Percentiles rank a stretch among this genome's conserved stretches.
Conservation (phyloP, 2,888 invertebrate genomes). For the Cremastinae sp. region DNA sequence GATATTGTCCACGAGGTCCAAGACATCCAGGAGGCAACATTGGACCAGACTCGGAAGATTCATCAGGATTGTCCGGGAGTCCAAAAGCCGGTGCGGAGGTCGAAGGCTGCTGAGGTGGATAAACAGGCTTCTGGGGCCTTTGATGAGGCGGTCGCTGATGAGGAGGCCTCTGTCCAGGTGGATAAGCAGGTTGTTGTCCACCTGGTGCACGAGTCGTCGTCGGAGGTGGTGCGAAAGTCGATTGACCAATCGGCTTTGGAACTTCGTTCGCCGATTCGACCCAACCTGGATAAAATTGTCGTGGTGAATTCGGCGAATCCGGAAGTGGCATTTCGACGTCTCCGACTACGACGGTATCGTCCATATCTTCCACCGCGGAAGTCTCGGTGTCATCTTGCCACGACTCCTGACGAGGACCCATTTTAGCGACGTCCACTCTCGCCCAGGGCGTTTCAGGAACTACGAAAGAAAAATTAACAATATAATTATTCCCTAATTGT, state of each 20-base stretch:
- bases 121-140: slow-evolving; percentile 26
- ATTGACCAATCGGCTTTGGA: slow-evolving; percentile 67
- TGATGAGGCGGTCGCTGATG: slow-evolving; percentile 51
- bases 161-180: slow-evolving; percentile 39
- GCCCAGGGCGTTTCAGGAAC: slow-evolving; percentile 68
- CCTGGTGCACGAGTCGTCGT: slow-evolving; percentile 51
- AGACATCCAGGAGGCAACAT: slow-evolving; percentile 69
- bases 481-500: no score
- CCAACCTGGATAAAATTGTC: slow-evolving; percentile 69
- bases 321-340: slow-evolving; percentile 36
- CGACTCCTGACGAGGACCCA: slow-evolving; percentile 63
- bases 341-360: slow-evolving; percentile 40
- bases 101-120: slow-evolving; percentile 42
- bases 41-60: neutral
- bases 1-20: slow-evolving; percentile 83
- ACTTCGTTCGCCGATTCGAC: slow-evolving; percentile 64
- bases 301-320: slow-evolving; percentile 41
- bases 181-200: slow-evolving; percentile 56
- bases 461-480: slow-evolving; percentile 1
- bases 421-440: slow-evolving; percentile 68
- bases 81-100: slow-evolving; percentile 47
- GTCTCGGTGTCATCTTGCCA: slow-evolving; percentile 57
- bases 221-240: slow-evolving; percentile 48
- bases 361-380: slow-evolving; percentile 25
- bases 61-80: slow-evolving; percentile 35